These are phyloP conservation scores for Tholera decimalis DNA, from an alignment of 2,888 invertebrate genomes.

Conservation along the genomic window DNA sequence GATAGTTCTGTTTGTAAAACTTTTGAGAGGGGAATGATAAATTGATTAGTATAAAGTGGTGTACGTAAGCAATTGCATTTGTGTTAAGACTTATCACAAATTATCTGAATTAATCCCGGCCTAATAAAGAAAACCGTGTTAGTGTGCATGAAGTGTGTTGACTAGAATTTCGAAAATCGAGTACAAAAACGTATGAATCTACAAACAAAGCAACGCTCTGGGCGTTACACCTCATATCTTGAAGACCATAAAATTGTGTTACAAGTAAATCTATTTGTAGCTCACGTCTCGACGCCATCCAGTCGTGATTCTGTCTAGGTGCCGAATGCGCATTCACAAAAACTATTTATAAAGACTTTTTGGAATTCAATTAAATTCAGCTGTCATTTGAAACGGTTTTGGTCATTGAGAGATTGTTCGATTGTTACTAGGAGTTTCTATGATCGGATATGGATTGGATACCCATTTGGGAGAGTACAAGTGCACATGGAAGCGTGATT, in stretches of 20 bases:
- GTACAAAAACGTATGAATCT: neutral
- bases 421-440: slow-evolving; percentile 1
- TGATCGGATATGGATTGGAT: neutral
- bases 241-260: slow-evolving; percentile 73
- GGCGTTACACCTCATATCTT: slow-evolving; percentile 38
- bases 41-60: neutral
- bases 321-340: slow-evolving; percentile 60
- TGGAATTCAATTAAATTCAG: slow-evolving; percentile 65
- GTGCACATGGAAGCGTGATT: neutral
- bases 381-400: slow-evolving; percentile 62
- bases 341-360: slow-evolving; percentile 57
- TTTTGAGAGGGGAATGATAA: neutral
- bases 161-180: neutral
- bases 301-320: slow-evolving; percentile 68
- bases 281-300: slow-evolving; percentile 74
- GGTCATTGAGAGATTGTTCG: slow-evolving; percentile 40
- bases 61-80: neutral
- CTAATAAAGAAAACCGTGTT: too few species aligned
- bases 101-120: too few species aligned
- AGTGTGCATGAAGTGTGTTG: too few species aligned
- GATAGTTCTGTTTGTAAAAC: slow-evolving; percentile 19
- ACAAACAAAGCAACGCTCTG: neutral
- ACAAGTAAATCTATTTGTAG: slow-evolving; percentile 76
- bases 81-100: too few species aligned
- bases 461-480: neutral